A percentile compares a stretch with the other conserved stretches of the same genome.
phyloP scores from a whole-genome alignment of 2,797 vertebrate genomes.

The Momotus momota region DNA sequence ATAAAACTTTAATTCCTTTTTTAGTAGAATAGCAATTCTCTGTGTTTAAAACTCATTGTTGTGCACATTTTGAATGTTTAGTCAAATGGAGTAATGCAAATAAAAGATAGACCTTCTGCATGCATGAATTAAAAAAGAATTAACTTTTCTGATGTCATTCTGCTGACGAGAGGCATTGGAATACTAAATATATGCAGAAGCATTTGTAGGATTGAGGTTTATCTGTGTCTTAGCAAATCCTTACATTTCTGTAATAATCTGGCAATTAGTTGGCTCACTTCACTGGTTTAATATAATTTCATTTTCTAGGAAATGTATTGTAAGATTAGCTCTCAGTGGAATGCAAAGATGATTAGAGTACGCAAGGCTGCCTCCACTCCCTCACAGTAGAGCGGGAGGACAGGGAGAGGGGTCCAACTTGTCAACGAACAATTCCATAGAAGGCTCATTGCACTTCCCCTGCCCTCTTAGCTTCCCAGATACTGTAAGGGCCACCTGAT shows the following conservation, averaged over 20 bases:
- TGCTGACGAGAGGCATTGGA: not conserved
- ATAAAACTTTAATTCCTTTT: slow-evolving; percentile 53
- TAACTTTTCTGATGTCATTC: not conserved
- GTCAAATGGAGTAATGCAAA: not conserved
- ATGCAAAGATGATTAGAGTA: not conserved
- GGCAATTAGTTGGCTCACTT: slow-evolving; percentile 4
- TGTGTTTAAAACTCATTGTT: slow-evolving; percentile 41
- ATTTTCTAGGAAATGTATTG: not conserved
- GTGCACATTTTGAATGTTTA: not conserved
- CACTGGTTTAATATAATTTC: slow-evolving; percentile 43
- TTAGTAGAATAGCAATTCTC: not conserved
- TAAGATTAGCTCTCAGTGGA: slow-evolving; percentile 13
- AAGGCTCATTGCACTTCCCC: not conserved
- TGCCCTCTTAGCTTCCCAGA: not conserved
- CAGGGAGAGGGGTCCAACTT: not conserved
- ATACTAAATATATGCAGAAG: not conserved
- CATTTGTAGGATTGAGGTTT: not conserved
- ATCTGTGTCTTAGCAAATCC: not conserved
- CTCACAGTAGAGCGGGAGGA: not conserved
- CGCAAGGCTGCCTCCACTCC: not conserved
- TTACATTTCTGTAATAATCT: slow-evolving; percentile 6
- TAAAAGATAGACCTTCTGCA: not conserved
- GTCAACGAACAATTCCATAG: not conserved
- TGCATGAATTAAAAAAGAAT: not conserved
- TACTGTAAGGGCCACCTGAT: not conserved